Conservation (phyloP, 1,140 invertebrate species). For the Meloidogyne exigua region DNA sequence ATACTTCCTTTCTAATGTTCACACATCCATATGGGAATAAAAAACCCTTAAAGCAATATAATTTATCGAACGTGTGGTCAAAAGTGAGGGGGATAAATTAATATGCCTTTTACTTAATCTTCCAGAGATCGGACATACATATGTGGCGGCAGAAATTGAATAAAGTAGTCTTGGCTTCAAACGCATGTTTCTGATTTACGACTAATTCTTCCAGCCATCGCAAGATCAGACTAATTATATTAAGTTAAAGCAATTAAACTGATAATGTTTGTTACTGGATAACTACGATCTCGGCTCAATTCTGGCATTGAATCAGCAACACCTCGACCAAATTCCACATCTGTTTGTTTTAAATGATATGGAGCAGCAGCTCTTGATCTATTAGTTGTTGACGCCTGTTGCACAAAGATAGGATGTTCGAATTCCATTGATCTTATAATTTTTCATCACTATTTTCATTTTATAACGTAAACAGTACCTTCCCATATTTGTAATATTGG, state of each 20-base stretch:
- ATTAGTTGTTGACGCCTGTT: slow-evolving; percentile 24
- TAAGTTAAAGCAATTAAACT: background rate
- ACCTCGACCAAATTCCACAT: slow-evolving; percentile 39
- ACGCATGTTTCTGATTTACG: slow-evolving; percentile 51
- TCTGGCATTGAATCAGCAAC: slow-evolving; percentile 62
- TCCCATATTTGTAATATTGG: slow-evolving; percentile 61
- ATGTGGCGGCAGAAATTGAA: background rate
- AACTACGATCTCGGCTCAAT: slow-evolving; percentile 36
- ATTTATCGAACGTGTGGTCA: too few species aligned
- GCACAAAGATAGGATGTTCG: slow-evolving; percentile 56
- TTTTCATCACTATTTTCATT: too few species aligned
- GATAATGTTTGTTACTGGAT: background rate
- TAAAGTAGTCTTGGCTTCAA: background rate
- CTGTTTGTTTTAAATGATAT: slow-evolving; percentile 35
- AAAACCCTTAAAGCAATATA: too few species aligned
- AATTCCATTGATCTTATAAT: slow-evolving; percentile 59
- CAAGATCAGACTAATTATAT: slow-evolving; percentile 35
- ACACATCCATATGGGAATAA: too few species aligned
- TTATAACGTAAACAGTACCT: slow-evolving; percentile 26
- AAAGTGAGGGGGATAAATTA: too few species aligned
- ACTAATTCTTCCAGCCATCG: slow-evolving; percentile 34
- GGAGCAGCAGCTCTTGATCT: slow-evolving; percentile 24
- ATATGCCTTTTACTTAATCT: too few species aligned
- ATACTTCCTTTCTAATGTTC: too few species aligned
- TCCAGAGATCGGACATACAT: background rate